Evolutionary conservation across 1,140 invertebrate genomes (phyloP), one percentile per base, ranked within the genome.

Genomic region (Oscheius sp.): DNA sequence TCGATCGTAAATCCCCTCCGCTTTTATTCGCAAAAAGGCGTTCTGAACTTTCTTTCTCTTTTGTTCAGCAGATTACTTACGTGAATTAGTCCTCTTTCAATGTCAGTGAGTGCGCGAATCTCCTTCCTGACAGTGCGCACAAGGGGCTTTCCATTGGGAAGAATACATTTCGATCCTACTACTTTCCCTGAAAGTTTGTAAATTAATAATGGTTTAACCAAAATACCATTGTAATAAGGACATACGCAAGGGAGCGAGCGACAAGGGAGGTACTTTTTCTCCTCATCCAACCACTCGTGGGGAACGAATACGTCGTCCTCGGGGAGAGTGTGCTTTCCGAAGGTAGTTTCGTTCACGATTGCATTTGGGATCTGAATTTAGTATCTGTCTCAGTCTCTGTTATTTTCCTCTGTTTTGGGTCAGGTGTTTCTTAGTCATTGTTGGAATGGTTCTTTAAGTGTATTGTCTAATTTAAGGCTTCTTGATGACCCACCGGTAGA

Each of bases 1-100:
- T 29, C 52, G 13, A 28, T 38, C 63, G 1, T 36, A 76, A 32
- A 46, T 26, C 23, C 73, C 73, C 15, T 36, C 52, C n/a, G 73
- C 63, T 67, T 85, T 85, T 31, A 85, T 68, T 26, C 73, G 49
- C 29, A 79, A 77, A 2, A 85, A 18, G 15, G 82, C 84, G 18
- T 69, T 66, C 62, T 84, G 80, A 65, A 79, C 82, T 2, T 61
- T 61, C 1, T 7, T 23, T 13, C 7, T 55, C 49, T 55, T 20
- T 20, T 20, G 4, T 23, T 10, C 38, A 10, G 10, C 38, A 10
- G 38, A 42, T 4, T 13, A 55, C 49, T 55, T 26, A 55, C 49
- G 28, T 55, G 49, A 26, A 55, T 55, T 23, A 20, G 49, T 15
- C 59, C 32, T 59, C 80, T 65, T 61, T 85, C 81, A 1, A 77